phyloP scores from a whole-genome alignment of 2,888 invertebrate genomes.

The Aleiodes testaceus region DNA sequence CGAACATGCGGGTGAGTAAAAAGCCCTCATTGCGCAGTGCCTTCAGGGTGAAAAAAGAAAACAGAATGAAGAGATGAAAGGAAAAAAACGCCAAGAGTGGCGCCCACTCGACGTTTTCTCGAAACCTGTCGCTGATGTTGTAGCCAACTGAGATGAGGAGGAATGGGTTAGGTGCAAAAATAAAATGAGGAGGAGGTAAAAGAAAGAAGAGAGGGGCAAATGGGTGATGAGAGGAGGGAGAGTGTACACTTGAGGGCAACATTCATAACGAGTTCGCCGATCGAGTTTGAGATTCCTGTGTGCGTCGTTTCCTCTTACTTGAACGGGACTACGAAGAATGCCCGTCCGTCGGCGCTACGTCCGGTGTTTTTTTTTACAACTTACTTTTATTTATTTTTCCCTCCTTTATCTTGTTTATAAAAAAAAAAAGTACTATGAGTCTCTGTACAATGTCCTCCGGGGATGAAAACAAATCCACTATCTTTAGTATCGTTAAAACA shows the following conservation, averaged over 20 bases:
- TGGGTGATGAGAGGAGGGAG: not conserved
- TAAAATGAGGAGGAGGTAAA: not conserved
- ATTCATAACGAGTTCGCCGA: conserved; percentile 44
- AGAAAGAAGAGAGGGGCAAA: conserved; percentile 5
- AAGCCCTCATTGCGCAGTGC: not conserved
- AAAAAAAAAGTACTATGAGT: not conserved
- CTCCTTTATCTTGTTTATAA: conserved; percentile 1
- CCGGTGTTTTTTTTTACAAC: conserved; percentile 22
- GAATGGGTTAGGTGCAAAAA: conserved; percentile 19
- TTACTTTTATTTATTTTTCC: not conserved
- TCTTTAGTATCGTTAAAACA: not conserved
- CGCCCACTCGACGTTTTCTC: conserved; percentile 65
- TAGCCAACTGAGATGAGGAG: conserved; percentile 38
- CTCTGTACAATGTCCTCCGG: not conserved
- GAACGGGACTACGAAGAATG: conserved; percentile 39
- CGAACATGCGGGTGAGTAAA: conserved; percentile 21
- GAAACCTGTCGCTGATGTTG: conserved; percentile 52
- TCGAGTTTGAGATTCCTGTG: conserved; percentile 54
- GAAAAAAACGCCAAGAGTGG: conserved; percentile 54
- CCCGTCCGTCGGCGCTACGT: conserved; percentile 33
- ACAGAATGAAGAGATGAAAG: not conserved
- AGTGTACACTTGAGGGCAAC: conserved; percentile 19
- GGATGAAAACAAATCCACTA: not conserved
- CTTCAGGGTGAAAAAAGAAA: conserved; percentile 22
- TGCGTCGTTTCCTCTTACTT: conserved; percentile 42